Conservation (phyloP, 2,888 invertebrate genomes). For the Sericinus montela region DNA sequence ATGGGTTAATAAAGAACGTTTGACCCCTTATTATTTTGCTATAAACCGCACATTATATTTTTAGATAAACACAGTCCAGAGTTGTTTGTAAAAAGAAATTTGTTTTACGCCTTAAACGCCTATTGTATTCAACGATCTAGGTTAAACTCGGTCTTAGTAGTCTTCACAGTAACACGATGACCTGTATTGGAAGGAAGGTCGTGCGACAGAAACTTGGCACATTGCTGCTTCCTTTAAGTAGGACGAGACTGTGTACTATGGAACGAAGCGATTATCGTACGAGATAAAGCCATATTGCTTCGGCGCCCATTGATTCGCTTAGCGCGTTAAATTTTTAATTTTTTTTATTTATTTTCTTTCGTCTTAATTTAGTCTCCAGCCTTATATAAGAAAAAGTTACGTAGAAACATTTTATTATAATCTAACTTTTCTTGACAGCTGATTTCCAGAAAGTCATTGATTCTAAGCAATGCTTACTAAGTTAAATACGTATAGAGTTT, state of each 20-base stretch:
- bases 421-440: no score
- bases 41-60: background rate
- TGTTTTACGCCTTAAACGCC: slow-evolving; percentile 23
- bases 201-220: slow-evolving; percentile 40
- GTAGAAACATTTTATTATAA: no score
- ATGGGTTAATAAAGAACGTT: slow-evolving; percentile 26
- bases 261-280: slow-evolving; percentile 16
- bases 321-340: slow-evolving; percentile 4
- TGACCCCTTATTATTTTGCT: slow-evolving; percentile 19
- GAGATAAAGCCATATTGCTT: slow-evolving; percentile 15
- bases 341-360: background rate
- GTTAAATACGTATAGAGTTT: no score
- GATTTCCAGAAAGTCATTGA: background rate
- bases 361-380: no score
- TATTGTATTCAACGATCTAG: slow-evolving; percentile 19
- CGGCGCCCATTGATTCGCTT: slow-evolving; percentile 13
- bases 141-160: slow-evolving; percentile 28
- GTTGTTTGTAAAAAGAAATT: slow-evolving; percentile 20
- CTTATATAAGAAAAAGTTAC: no score
- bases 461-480: background rate
- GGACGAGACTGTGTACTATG: slow-evolving; percentile 36
- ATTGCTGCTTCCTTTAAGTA: slow-evolving; percentile 38
- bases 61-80: slow-evolving; percentile 6
- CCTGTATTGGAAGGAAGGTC: slow-evolving; percentile 56
- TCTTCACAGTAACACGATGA: slow-evolving; percentile 55